A percentile compares a stretch with the other conserved stretches of the same genome.
Evolutionary conservation across 2,797 vertebrate genomes (phyloP).

Genomic region (Todus mexicanus): DNA sequence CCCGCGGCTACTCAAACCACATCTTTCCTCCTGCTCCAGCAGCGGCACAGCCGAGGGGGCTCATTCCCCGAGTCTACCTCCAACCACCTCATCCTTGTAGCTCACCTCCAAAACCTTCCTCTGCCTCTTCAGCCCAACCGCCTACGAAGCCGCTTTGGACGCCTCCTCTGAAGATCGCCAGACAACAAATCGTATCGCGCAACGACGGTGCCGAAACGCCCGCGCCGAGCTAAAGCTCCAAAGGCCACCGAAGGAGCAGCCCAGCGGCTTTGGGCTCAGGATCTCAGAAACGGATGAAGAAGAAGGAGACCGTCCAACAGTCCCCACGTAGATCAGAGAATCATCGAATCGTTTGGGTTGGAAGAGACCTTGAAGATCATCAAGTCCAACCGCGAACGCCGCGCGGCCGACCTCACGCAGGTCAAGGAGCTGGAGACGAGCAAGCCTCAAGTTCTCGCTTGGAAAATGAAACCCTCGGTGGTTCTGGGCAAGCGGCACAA

Average conservation of each 20-base stretch:
- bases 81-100: neutral
- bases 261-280: neutral
- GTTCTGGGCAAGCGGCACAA: neutral
- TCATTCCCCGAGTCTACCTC: neutral
- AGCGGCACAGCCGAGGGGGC: accelerated
- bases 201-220: neutral
- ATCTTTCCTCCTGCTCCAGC: neutral
- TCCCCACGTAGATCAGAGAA: no score
- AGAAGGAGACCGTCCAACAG: neutral
- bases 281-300: neutral
- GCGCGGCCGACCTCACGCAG: neutral
- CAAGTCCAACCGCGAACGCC: neutral
- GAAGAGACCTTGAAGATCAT: neutral
- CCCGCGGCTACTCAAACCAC: neutral
- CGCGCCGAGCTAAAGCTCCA: neutral
- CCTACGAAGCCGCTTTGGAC: neutral
- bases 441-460: neutral
- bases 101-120: neutral
- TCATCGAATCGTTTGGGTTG: neutral
- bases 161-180: neutral
- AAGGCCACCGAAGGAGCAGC: neutral
- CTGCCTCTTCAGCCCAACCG: neutral
- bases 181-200: neutral
- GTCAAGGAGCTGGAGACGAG: neutral
- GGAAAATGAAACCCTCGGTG: neutral